These are phyloP conservation scores for Motacilla tschutschensis DNA, from an alignment of 2,113 vertebrate genomes.

Conservation along the genomic window DNA sequence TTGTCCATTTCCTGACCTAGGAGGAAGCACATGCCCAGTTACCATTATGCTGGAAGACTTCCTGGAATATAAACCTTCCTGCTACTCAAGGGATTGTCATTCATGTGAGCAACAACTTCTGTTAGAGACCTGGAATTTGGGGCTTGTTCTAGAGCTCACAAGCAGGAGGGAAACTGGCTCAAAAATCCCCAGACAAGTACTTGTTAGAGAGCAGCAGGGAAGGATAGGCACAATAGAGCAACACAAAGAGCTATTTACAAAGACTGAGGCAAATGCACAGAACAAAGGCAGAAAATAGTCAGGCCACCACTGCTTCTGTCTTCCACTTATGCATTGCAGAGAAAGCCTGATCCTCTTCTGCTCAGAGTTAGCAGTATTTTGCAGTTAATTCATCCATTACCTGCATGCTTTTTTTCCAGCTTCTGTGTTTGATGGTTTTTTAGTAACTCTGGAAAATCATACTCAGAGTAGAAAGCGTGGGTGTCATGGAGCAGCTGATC, in stretches of 20 bases:
- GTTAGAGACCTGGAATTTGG: fast-evolving
- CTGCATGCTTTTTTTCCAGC: background rate
- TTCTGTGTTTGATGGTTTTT: background rate
- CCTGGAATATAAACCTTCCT: background rate
- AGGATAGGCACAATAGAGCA: fast-evolving
- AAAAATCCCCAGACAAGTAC: background rate
- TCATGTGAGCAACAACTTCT: background rate
- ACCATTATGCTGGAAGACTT: background rate
- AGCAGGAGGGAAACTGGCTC: background rate
- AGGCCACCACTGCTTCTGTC: background rate
- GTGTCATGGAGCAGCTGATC: background rate
- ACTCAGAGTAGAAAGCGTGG: background rate
- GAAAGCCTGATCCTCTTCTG: background rate
- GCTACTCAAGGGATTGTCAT: background rate
- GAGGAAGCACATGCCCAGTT: background rate
- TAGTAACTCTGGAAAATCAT: background rate
- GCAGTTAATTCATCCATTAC: background rate
- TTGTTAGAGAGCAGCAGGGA: background rate
- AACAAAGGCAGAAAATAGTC: background rate
- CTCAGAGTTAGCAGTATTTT: background rate
- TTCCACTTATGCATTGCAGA: background rate
- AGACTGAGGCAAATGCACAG: background rate
- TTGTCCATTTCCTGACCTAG: background rate
- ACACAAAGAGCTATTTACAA: background rate
- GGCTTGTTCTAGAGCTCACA: background rate